Evolutionary conservation across 2,797 vertebrate genomes (phyloP).

Genomic region (Enteromius viviparus): DNA sequence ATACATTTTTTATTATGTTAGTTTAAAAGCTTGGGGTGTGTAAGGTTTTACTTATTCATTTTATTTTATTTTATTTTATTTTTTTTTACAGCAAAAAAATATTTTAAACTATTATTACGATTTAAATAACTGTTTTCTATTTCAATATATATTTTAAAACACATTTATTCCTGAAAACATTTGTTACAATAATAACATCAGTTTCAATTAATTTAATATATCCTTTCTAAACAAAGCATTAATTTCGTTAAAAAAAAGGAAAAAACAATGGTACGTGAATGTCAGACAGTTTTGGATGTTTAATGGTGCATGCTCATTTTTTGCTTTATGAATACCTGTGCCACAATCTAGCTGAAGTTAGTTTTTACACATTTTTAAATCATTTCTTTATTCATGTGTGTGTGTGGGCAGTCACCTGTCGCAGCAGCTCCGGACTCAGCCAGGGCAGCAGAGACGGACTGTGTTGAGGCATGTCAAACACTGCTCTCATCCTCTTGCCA

Average conservation of each 20-base stretch:
- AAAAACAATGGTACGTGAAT: background rate
- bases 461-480: constrained; percentile 94
- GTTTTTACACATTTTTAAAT: background rate
- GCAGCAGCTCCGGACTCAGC: constrained; percentile 96
- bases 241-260: background rate
- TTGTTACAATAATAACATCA: background rate
- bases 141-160: background rate
- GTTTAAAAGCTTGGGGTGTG: background rate
- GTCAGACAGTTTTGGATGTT: background rate
- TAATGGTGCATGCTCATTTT: background rate
- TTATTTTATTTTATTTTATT: no score
- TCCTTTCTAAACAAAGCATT: background rate
- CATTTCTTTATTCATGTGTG: background rate
- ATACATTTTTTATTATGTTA: no score
- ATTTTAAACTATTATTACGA: background rate
- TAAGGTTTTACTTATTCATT: background rate
- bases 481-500: constrained; percentile 85
- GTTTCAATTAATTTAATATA: background rate
- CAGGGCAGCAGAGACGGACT: constrained; percentile 93
- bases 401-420: constrained; percentile 81
- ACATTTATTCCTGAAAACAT: background rate
- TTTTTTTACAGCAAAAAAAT: background rate
- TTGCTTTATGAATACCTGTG: background rate
- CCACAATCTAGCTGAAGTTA: background rate
- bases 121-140: background rate